phyloP scores from a whole-genome alignment of 2,888 invertebrate species.

The Taenaris catops region DNA sequence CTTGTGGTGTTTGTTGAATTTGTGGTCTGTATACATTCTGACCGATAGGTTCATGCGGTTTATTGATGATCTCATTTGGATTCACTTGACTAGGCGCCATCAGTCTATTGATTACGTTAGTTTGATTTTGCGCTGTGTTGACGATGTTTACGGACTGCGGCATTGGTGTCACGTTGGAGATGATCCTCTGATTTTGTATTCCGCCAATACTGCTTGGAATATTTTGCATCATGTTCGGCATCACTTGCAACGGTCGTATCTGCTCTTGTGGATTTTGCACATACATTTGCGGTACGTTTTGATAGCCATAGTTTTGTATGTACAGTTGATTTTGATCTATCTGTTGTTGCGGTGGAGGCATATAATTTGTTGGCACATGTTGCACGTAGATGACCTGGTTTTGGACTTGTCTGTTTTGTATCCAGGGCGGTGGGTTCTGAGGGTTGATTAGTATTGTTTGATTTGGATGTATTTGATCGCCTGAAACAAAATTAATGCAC shows the following conservation, averaged over 20 bases:
- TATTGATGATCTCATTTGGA: conserved; percentile 23
- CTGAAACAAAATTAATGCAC: no score
- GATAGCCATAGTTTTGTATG: conserved; percentile 50
- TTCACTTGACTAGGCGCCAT: conserved; percentile 19
- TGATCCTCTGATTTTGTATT: conserved; percentile 23
- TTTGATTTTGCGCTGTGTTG: conserved; percentile 22
- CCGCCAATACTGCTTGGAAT: conserved; percentile 20
- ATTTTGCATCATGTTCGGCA: conserved; percentile 25
- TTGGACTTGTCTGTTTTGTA: conserved; percentile 49
- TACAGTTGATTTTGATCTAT: conserved; percentile 57
- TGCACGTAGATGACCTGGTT: conserved; percentile 63
- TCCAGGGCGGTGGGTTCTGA: conserved; percentile 68
- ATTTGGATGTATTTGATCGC: conserved; percentile 55
- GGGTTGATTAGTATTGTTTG: conserved; percentile 59
- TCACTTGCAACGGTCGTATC: conserved; percentile 24
- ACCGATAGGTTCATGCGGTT: conserved; percentile 16
- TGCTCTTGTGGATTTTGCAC: conserved; percentile 33
- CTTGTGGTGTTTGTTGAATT: conserved; percentile 14
- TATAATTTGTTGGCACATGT: conserved; percentile 51
- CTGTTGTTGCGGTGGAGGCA: conserved; percentile 45
- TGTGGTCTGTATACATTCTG: conserved; percentile 17
- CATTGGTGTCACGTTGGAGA: conserved; percentile 22
- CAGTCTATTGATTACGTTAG: conserved; percentile 18
- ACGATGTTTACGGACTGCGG: conserved; percentile 22
- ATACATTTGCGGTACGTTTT: conserved; percentile 50